phyloP scores from a whole-genome alignment of 1,140 invertebrate genomes.

The Agraylea sexmaculata region DNA sequence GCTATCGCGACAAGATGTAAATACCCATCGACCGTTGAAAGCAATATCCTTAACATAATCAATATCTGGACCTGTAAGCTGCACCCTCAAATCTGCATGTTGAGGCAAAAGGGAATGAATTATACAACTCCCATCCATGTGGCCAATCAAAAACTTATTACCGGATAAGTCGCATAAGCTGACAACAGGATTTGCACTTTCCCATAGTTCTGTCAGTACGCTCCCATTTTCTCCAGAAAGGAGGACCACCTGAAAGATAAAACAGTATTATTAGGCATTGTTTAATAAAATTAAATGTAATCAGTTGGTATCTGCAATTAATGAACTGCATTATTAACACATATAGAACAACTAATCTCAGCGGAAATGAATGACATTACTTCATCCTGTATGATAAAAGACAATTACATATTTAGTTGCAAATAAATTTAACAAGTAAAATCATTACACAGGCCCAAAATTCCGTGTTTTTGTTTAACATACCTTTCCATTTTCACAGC shows the following conservation, averaged over 20 bases:
- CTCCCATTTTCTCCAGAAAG: slow-evolving; percentile 26
- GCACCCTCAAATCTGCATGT: slow-evolving; percentile 33
- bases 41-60: slow-evolving; percentile 49
- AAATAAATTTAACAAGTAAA: too few relatives aligned
- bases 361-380: too few relatives aligned
- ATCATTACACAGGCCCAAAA: slow-evolving; percentile 4
- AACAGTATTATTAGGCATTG: too few relatives aligned
- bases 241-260: slow-evolving; percentile 28
- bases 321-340: too few relatives aligned
- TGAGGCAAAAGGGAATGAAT: slow-evolving; percentile 27
- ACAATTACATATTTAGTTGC: too few relatives aligned
- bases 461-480: slow-evolving; percentile 1
- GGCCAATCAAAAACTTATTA: slow-evolving; percentile 35
- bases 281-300: too few relatives aligned
- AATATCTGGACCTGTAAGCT: slow-evolving; percentile 56
- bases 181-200: slow-evolving; percentile 38
- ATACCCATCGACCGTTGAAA: slow-evolving; percentile 43
- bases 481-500: slow-evolving; percentile 43
- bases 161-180: slow-evolving; percentile 28
- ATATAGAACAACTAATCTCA: too few relatives aligned
- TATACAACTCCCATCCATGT: slow-evolving; percentile 50
- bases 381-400: too few relatives aligned
- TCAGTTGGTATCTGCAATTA: too few relatives aligned
- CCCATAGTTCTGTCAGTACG: slow-evolving; percentile 29
- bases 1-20: slow-evolving; percentile 44